Evolutionary conservation across 2,797 vertebrate species (phyloP), one percentile per base, ranked within the genome.

Genomic region (Chrosomus eos): DNA sequence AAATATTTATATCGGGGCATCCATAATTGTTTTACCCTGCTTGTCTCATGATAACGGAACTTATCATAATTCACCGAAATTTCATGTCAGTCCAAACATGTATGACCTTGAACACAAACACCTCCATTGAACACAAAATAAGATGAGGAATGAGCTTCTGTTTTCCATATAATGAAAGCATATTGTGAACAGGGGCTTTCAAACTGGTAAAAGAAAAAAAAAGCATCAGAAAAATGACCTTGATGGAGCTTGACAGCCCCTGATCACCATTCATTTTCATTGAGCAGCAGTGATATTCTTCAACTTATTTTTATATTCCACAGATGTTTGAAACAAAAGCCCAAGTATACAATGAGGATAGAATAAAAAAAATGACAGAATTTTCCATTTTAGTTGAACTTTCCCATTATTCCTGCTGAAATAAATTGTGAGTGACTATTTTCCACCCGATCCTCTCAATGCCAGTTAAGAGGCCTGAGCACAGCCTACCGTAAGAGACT

Each of bases 401-500:
- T 10, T 28, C 40, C 10, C 5, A 60, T 70, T 55, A 26, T 70
- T 45, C 18, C 40, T 55, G 40, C 45, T 60, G 45, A 66, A 80
- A 19, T 36, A 76, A 67, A 79, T 26, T 36, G 19, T 26, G n/a
- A 60, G n/a, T 14, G 43, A 26, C 16, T 3, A 7, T 72, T 71
- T 72, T 66, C 5, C 40, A 3, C 16, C 72, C 67, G 38, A 1
- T 77, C 66, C 68, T 80, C 55, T 76, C 53, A 73, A 28, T 80
- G 60, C 28, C 80, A 31, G 28, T 85, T 80, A 70, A 81, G 72
- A 40, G 51, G 60, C 38, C 19, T 8, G 77, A 60, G 51, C 72
- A 53, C n/a, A 53, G 72, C n/a, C 48, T 83, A 19, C 60, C 9
- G 53, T 36, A 72, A 85, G 80, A 77, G 73, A 64, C 64, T 62